Percentiles rank a stretch among this genome's conserved stretches.
Conservation (phyloP, 2,113 vertebrate species). For the Muntiacus reevesi region DNA sequence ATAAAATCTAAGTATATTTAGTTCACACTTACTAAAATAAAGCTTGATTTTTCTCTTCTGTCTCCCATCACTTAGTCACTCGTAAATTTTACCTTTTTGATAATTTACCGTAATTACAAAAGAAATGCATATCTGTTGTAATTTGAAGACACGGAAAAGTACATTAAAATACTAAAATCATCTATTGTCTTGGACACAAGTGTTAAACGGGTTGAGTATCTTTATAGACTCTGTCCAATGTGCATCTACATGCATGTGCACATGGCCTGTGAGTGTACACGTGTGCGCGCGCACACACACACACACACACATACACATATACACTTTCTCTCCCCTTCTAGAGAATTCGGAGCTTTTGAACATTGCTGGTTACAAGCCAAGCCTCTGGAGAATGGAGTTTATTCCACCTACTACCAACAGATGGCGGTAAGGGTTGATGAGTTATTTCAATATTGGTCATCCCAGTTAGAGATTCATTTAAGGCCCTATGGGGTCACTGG, state of each 20-base stretch:
- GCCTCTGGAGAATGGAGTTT: neutral
- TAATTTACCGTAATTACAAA: conserved; percentile 18
- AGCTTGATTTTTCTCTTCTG: neutral
- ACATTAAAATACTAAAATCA: conserved; percentile 8
- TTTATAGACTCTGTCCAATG: neutral
- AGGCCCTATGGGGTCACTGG: neutral
- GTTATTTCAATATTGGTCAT: conserved; percentile 24
- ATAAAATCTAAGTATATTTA: conserved; percentile 22
- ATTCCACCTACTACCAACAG: conserved; percentile 55
- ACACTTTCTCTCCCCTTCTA: neutral
- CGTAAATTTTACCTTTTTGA: neutral
- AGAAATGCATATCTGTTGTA: neutral
- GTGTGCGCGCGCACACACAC: fast-evolving
- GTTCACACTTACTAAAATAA: neutral
- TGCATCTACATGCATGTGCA: neutral
- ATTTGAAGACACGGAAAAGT: neutral
- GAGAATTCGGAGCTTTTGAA: neutral
- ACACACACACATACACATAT: too few species aligned
- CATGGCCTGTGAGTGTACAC: neutral
- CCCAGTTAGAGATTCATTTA: neutral
- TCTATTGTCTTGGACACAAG: neutral
- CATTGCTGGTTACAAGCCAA: neutral
- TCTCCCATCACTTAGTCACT: neutral
- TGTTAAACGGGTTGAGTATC: neutral
- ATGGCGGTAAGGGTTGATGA: conserved; percentile 50